Conservation (phyloP, 2,113 vertebrate species). For the Myrmecophaga tridactyla region DNA sequence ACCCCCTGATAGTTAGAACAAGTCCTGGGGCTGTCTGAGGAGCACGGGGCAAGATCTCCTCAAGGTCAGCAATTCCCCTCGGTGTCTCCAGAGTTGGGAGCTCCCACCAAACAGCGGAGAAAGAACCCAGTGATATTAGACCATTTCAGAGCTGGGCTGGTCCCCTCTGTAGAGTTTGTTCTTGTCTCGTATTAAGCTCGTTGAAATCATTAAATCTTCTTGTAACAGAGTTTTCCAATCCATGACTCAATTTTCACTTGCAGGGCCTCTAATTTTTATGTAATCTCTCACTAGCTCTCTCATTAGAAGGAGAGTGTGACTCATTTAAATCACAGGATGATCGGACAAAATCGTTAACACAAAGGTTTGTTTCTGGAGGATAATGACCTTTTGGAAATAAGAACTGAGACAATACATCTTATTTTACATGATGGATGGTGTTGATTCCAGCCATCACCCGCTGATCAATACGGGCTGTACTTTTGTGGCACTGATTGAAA, state of each 20-base stretch:
- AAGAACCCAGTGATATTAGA: no score
- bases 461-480: not conserved
- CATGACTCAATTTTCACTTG: not conserved
- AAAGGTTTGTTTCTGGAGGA: not conserved
- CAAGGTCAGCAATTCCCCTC: no score
- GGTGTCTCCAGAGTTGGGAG: not conserved
- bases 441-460: not conserved
- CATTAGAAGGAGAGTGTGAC: not conserved
- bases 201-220: not conserved
- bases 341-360: slow-evolving; percentile 49
- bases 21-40: not conserved
- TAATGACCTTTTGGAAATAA: slow-evolving; percentile 60
- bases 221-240: not conserved
- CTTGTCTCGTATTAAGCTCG: not conserved
- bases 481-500: slow-evolving; percentile 1
- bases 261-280: not conserved
- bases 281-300: not conserved
- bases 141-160: not conserved
- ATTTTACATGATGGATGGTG: not conserved
- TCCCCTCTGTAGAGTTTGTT: not conserved
- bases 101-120: not conserved
- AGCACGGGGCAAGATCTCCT: not conserved
- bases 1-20: not conserved
- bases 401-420: slow-evolving; percentile 60
- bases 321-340: slow-evolving; percentile 29